Base-by-base conservation (phyloP, 2,797 vertebrate species). In the Gephyroberyx darwinii region DNA sequence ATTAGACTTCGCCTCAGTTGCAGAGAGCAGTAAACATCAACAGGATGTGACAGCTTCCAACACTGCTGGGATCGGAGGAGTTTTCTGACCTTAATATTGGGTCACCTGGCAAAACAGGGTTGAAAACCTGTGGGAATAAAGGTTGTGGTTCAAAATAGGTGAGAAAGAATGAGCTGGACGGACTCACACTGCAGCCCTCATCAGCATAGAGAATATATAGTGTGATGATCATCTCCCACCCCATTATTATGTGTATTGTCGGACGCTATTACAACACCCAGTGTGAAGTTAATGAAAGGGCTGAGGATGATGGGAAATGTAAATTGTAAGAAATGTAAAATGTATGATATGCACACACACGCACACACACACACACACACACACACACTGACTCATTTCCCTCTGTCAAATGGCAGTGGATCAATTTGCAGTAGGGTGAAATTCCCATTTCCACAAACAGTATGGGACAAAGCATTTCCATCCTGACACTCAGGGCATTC, bases 221-320 rank as follows among this genome's bases (percentile, higher is more conserved):
- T 37, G 14, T 19, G 10, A 62, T 51, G 20, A 75, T 73, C 51
- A 69, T 68, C 30, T 13, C 30, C 56, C 70, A 13, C 65, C 47
- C 61, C 13, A 41, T 26, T 50, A 33, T 63, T 37, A 62, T 43
- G 33, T 68, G 65, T 69, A 55, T 79, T 84, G 54, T 60, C 14
- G 39, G 65, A 19, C 55, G 54, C 45, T 31, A 74, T 86, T 80
- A 51, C 53, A 65, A 37, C 65, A 74, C 22, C 69, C 78, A 75
- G 74, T 75, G 67, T 67, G 84, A 84, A 74, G 78, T 81, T 89
- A 89, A 89, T 90, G 70, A 80, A 65, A 62, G 74, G 31, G 45
- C 63, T 81, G 69, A 75, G 78, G 69, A 26, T 81, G 76, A 79
- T 66, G 71, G 26, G 14, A 66, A 61, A 60, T 51, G 8, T 5